Evolutionary conservation across 2,888 invertebrate genomes (phyloP).

Genomic region (Phragmatobia fuliginosa): DNA sequence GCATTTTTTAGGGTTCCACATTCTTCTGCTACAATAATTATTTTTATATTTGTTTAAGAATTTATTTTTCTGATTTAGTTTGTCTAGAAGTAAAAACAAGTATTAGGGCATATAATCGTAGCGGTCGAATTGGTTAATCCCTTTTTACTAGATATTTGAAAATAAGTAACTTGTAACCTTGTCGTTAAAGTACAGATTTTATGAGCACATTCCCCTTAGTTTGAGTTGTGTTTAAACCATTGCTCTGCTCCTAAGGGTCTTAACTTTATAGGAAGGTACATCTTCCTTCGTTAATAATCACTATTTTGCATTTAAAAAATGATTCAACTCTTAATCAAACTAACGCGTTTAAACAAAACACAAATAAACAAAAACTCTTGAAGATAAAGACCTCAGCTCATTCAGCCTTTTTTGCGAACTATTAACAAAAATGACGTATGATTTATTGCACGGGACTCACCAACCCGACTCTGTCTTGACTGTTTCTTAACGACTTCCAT

Average conservation of each 20-base stretch:
- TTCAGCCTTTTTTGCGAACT: background rate
- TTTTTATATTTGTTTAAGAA: background rate
- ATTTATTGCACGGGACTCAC: conserved; percentile 55
- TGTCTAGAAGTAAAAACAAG: background rate
- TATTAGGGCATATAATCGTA: background rate
- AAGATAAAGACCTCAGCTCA: background rate
- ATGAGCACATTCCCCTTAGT: background rate
- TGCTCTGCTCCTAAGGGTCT: no score
- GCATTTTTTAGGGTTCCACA: conserved; percentile 58
- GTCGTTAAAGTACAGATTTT: background rate
- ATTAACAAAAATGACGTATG: background rate
- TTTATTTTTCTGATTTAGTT: background rate
- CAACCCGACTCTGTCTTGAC: conserved; percentile 53
- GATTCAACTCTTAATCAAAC: background rate
- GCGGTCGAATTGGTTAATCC: background rate
- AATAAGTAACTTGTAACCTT: conserved; percentile 1
- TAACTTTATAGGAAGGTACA: background rate
- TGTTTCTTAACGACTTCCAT: conserved; percentile 69
- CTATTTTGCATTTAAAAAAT: background rate
- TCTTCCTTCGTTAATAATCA: background rate
- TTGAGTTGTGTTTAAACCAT: no score
- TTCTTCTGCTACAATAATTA: background rate
- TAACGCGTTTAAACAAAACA: background rate
- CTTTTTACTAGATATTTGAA: conserved; percentile 9
- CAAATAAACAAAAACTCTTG: background rate